Evolutionary conservation across 2,888 invertebrate species (phyloP), one percentile per base, ranked within the genome.

Genomic region (Orgyia antiqua): DNA sequence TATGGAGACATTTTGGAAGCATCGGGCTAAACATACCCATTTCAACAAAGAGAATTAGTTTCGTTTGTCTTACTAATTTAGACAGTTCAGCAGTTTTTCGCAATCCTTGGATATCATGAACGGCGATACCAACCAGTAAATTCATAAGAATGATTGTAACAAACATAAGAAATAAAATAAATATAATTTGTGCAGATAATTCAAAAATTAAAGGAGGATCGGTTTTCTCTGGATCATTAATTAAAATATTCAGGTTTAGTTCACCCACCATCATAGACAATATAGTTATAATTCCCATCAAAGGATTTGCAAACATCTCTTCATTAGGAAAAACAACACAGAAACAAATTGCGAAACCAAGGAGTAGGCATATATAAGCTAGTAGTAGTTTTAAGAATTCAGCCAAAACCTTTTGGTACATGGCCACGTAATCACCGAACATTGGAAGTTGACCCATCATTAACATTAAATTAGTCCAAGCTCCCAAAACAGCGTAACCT

Each of bases 201-300:
- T 93, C 93, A 13, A 94, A 87, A 19, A 92, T 72, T 46, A 93
- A 88, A 0, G 92, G 92, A 0, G 92, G 92, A 68, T 92, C 92
- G 36, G 90, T 90, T 5, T 89, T 88, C 44, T 89, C 88, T 0
- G 90, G 90, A 56, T 93, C 92, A 42, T 93, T 92, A 20, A 94
- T 90, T 13, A 94, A 68, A 29, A 94, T 88, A 50, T 92, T 92
- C 21, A 95, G 79, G 61, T 93, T 93, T 31, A 94, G 76, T 65
- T 95, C 95, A 0, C 95, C 94, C 0, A 94, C 94, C 94, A 95
- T 95, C 94, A 95, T 95, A 0, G 94, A 94, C 31, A 95, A 66
- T 0, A 94, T 93, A 27, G 93, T 93, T 10, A 95, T 94, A 29
- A 95, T 89, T 3, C 94, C 94, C 75, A 94, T 93, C 33, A 94